Evolutionary conservation across 2,113 vertebrate species (phyloP).

Genomic region (Tamias sibiricus): DNA sequence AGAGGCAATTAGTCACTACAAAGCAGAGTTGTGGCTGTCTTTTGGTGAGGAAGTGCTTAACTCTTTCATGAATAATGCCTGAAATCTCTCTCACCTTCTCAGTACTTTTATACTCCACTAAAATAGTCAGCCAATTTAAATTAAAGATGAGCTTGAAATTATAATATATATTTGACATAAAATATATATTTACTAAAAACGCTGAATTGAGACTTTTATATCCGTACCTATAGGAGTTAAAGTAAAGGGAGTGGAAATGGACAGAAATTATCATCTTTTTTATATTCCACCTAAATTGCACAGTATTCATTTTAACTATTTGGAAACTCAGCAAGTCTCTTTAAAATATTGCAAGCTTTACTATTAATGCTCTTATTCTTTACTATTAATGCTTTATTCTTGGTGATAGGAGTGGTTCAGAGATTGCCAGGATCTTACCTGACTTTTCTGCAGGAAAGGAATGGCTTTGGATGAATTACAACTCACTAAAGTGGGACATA

Average conservation of each 20-base stretch:
- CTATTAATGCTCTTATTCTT: not conserved
- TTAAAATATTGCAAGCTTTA: constrained; percentile 26
- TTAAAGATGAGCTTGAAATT: constrained; percentile 53
- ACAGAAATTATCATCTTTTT: not conserved
- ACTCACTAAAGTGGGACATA: not conserved
- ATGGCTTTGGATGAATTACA: not conserved
- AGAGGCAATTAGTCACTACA: constrained; percentile 66
- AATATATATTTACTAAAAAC: not conserved
- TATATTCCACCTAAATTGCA: not conserved
- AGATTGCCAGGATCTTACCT: not conserved
- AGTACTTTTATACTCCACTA: not conserved
- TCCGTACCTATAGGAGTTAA: too few relatives aligned
- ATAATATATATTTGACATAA: not conserved
- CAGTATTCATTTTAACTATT: not conserved
- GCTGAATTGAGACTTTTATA: not conserved
- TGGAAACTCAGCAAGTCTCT: not conserved
- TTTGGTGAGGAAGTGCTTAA: constrained; percentile 56
- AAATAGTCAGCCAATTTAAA: constrained; percentile 24
- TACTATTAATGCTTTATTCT: not conserved
- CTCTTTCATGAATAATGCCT: constrained; percentile 60
- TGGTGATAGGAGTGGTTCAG: not conserved
- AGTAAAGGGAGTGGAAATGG: too few relatives aligned
- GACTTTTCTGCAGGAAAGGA: not conserved
- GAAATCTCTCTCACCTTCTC: constrained; percentile 66
- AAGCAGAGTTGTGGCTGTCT: constrained; percentile 2